Evolutionary conservation across 2,888 invertebrate species (phyloP), one percentile per base, ranked within the genome.

Genomic region (Boloria selene): DNA sequence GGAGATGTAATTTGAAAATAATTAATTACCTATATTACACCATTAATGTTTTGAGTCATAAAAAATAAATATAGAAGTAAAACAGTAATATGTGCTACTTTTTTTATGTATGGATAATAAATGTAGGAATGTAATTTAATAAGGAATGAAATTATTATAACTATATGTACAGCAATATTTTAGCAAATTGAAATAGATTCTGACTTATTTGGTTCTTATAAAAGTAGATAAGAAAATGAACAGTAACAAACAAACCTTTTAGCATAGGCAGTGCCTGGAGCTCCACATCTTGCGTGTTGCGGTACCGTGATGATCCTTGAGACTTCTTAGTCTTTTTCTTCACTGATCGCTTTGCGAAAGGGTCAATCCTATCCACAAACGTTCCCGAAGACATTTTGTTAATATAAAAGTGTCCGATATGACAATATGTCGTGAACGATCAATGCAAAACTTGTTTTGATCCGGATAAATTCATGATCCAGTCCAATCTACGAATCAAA

Each of bases 361-460:
- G 99, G 94, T 99, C 99, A 94, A 99, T 99, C 93, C 98, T 97
- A 95, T 99, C 99, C 93, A 98, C 98, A 94, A 98, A 97, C 90
- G 97, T 96, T 93, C 95, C 96, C 93, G 96, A 95, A 92, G 93
- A 92, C 95, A 94, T 94, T 87, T 92, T 93, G 90, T 81, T 82
- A 85, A 83, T 88, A 84, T 84, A 86, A 86, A 88, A 91, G 84
- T 89, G 89, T 89, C 87, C 90, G 87, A 87, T 88, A 82, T 88
- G 90, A 89, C 87, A 83, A 90, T 84, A 89, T 78, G 85, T 86
- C 88, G 84, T 90, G 81, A 84, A 83, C 85, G 81, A 90, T 92
- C 86, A 92, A 90, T 91, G 86, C 84, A 83, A 87, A 82, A 85
- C 84, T 88, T 91, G 87, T 89, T 88, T 88, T 85, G 88, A 82